A percentile compares a stretch with the other conserved stretches of the same genome.
phyloP scores from a whole-genome alignment of 2,888 invertebrate genomes.

The Leucophora obtusa region DNA sequence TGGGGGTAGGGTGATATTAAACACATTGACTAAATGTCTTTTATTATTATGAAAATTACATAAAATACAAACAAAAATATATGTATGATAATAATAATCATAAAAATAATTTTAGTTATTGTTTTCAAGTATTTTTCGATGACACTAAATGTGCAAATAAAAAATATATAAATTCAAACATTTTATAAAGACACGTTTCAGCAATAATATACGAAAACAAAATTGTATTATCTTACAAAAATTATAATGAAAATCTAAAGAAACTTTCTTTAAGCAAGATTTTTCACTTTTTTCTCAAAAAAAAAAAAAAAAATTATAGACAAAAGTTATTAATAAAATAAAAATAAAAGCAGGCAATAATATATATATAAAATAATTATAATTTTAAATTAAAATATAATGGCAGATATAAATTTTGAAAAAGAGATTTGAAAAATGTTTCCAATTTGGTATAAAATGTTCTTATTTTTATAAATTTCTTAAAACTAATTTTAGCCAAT shows the following conservation, averaged over 20 bases:
- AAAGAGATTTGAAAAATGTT: not conserved
- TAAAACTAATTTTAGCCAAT: constrained; percentile 1
- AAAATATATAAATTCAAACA: constrained; percentile 23
- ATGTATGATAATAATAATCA: constrained; percentile 47
- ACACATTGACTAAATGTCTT: constrained; percentile 62
- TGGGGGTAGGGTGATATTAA: constrained; percentile 29
- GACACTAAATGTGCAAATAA: constrained; percentile 60
- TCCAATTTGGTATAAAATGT: not conserved
- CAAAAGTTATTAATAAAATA: constrained; percentile 29
- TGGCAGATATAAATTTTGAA: not conserved
- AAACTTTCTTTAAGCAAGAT: constrained; percentile 30
- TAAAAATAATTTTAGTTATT: constrained; percentile 61
- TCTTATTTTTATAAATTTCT: not conserved
- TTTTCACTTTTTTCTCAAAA: constrained; percentile 39
- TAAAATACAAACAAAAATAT: not conserved
- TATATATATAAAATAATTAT: not conserved
- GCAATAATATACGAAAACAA: constrained; percentile 31
- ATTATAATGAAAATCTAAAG: not conserved
- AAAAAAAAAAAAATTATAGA: not conserved
- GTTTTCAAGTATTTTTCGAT: constrained; percentile 63
- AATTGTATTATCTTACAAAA: constrained; percentile 34
- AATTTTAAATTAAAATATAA: not conserved
- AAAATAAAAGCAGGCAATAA: constrained; percentile 43
- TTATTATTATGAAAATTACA: constrained; percentile 56
- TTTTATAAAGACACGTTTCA: constrained; percentile 46